Conservation (phyloP, 2,797 vertebrate genomes). For the Iguana delicatissima region DNA sequence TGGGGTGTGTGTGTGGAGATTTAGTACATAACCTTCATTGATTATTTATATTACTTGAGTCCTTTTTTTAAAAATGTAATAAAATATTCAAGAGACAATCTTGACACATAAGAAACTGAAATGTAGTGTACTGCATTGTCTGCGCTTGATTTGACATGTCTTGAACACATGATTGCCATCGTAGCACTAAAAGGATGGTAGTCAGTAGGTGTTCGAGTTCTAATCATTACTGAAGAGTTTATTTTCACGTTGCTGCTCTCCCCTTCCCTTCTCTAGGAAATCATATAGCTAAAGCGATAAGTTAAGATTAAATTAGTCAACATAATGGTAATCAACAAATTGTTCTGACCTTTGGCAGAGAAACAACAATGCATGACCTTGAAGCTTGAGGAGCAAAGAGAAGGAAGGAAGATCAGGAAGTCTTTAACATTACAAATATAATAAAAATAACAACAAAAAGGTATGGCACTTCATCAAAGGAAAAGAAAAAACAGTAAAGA, state of each 20-base stretch:
- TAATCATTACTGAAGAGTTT: constrained; percentile 67
- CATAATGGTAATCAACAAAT: constrained; percentile 73
- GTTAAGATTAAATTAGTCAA: constrained; percentile 74
- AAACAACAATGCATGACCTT: constrained; percentile 68
- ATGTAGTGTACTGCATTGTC: constrained; percentile 55
- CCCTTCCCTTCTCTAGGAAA: constrained; percentile 66
- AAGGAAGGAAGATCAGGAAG: constrained; percentile 43
- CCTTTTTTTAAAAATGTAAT: not conserved
- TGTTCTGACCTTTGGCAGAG: constrained; percentile 72
- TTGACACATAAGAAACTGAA: constrained; percentile 60
- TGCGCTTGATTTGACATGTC: constrained; percentile 65
- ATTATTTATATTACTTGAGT: constrained; percentile 18
- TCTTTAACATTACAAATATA: not conserved
- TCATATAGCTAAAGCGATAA: constrained; percentile 65
- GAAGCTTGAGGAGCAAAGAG: constrained; percentile 44
- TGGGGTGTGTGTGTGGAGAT: not conserved
- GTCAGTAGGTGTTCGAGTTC: constrained; percentile 60
- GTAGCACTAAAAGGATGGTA: constrained; percentile 62
- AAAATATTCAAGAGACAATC: constrained; percentile 52
- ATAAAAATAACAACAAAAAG: constrained; percentile 29
- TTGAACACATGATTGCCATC: constrained; percentile 70
- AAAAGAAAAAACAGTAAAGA: not conserved
- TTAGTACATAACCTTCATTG: constrained; percentile 6
- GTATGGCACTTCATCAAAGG: not conserved
- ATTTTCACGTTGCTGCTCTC: constrained; percentile 71